A percentile compares a stretch with the other conserved stretches of the same genome.
Conservation (phyloP, 2,888 invertebrate genomes). For the Apodemia zela region DNA sequence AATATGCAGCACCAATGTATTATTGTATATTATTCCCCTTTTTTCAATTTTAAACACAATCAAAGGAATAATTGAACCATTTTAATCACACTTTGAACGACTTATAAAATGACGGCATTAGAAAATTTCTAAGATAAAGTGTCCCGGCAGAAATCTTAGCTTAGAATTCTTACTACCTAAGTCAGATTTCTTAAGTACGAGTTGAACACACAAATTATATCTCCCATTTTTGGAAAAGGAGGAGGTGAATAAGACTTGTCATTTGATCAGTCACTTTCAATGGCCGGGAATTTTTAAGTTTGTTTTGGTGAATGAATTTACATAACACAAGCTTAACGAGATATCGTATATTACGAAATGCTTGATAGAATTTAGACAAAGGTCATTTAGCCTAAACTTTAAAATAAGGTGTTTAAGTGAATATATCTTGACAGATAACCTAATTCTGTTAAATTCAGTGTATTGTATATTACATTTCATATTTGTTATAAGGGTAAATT, state of each 20-base stretch:
- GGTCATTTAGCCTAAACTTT: background rate
- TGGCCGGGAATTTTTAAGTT: slow-evolving; percentile 35
- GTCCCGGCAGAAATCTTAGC: no score
- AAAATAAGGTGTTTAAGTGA: background rate
- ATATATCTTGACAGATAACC: slow-evolving; percentile 46
- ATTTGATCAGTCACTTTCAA: slow-evolving; percentile 19
- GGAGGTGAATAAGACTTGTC: background rate
- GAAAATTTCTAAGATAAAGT: no score
- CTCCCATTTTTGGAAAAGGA: no score
- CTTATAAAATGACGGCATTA: no score
- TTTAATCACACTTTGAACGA: no score
- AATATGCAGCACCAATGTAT: no score
- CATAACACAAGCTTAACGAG: background rate
- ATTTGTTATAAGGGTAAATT: slow-evolving; percentile 24
- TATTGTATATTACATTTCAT: slow-evolving; percentile 24
- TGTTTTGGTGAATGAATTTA: slow-evolving; percentile 19
- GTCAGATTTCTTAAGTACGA: no score
- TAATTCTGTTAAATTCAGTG: slow-evolving; percentile 28
- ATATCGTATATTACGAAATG: background rate
- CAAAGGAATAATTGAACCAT: no score
- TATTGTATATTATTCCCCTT: no score
- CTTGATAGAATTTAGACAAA: background rate
- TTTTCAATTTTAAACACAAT: no score
- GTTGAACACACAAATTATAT: no score
- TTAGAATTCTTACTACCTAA: no score